Evolutionary conservation across 30 jellyfish, hydroid and myxozoan genomes (phyloP).

Genomic region (Chironex yamaguchii): DNA sequence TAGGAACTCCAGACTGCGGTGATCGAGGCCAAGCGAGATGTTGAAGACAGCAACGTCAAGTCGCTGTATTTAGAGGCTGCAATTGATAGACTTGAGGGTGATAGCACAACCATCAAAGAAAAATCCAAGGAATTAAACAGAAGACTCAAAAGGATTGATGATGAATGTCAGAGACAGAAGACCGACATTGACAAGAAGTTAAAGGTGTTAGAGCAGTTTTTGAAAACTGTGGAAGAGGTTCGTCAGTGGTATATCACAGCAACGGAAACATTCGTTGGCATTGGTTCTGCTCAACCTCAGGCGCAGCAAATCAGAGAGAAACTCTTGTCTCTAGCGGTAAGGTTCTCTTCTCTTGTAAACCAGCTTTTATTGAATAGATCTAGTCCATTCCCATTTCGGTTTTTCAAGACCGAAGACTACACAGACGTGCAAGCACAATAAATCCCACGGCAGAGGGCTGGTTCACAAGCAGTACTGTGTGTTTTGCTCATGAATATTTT

Average conservation of each 20-base stretch:
- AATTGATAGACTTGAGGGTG: slow-evolving; percentile 75
- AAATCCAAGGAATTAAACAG: slow-evolving; percentile 46
- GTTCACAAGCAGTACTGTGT: too few relatives aligned
- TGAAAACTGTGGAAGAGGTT: slow-evolving; percentile 56
- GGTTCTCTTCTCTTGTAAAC: not conserved
- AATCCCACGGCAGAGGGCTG: too few relatives aligned
- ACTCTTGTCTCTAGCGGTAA: slow-evolving; percentile 63
- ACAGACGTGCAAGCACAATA: too few relatives aligned
- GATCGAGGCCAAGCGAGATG: slow-evolving; percentile 27
- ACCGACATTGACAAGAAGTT: slow-evolving; percentile 74
- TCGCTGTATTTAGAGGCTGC: slow-evolving; percentile 36
- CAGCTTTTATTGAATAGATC: not conserved
- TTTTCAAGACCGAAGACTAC: too few relatives aligned
- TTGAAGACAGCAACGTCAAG: slow-evolving; percentile 24
- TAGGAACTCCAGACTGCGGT: slow-evolving; percentile 23
- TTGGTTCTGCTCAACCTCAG: slow-evolving; percentile 63
- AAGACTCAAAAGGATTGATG: slow-evolving; percentile 71
- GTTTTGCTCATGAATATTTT: too few relatives aligned
- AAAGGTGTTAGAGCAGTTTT: slow-evolving; percentile 71
- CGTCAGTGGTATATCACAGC: slow-evolving; percentile 48
- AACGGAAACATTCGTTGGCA: slow-evolving; percentile 48
- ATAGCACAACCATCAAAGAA: slow-evolving; percentile 43
- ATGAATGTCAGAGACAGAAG: slow-evolving; percentile 19
- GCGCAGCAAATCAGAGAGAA: slow-evolving; percentile 85
- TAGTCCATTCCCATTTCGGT: not conserved